Percentiles rank a stretch among this genome's conserved stretches.
These are phyloP conservation scores for Athetis lepigone DNA, from an alignment of 2,888 invertebrate species.

Conservation along the genomic window DNA sequence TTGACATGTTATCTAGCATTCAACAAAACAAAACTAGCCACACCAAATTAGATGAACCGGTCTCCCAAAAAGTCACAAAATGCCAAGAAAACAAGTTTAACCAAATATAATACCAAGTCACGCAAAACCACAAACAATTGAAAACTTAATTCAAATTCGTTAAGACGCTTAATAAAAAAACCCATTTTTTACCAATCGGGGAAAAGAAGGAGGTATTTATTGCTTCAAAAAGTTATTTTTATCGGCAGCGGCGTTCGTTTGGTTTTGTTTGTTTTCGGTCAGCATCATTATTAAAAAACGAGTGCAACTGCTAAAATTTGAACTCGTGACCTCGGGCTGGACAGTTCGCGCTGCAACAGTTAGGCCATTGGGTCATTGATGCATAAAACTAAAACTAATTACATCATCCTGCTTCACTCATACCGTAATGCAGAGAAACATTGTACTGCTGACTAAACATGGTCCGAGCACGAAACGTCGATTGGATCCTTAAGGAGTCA, in stretches of 20 bases:
- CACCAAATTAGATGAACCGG: not conserved
- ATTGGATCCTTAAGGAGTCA: constrained; percentile 6
- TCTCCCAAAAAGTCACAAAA: not conserved
- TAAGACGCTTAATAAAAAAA: not conserved
- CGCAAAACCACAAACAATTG: not conserved
- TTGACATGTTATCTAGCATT: not conserved
- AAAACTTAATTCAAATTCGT: not conserved
- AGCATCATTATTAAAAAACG: not conserved
- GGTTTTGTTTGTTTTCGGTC: not conserved
- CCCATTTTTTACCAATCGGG: not conserved
- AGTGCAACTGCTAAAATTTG: not conserved
- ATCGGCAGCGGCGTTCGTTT: too few species aligned
- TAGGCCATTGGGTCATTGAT: constrained; percentile 2
- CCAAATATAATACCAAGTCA: not conserved
- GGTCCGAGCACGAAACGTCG: not conserved
- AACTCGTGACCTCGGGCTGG: not conserved
- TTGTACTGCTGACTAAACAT: constrained; percentile 15
- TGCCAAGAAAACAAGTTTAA: not conserved
- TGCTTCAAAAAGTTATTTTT: not conserved
- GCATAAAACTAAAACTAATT: constrained; percentile 27
- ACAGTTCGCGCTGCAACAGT: not conserved
- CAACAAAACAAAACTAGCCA: not conserved
- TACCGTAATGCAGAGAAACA: constrained; percentile 1
- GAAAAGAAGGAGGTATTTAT: not conserved
- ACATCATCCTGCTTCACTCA: constrained; percentile 9